Evolutionary conservation across 2,113 vertebrate species (phyloP).

Genomic region (Microcebus griseorufus): DNA sequence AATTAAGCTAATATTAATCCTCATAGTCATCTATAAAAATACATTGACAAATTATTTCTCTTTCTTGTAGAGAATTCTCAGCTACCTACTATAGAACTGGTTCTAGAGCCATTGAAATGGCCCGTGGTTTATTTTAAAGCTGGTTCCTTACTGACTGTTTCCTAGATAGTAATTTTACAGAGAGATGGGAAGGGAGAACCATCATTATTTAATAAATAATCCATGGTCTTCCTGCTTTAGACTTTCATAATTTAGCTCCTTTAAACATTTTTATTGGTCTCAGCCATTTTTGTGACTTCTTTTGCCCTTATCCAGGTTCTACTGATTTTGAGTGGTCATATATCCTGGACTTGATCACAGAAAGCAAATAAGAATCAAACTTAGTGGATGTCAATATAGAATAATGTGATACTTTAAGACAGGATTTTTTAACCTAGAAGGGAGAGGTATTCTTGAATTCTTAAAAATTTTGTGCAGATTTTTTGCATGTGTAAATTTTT

Average conservation of each 20-base stretch:
- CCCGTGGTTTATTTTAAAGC: neutral
- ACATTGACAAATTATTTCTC: neutral
- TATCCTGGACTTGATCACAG: neutral
- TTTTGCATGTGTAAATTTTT: constrained; percentile 6
- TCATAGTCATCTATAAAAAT: neutral
- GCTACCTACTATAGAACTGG: neutral
- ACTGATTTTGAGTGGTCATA: neutral
- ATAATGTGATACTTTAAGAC: neutral
- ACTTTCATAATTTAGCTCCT: neutral
- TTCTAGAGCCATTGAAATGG: neutral
- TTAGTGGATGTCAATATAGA: neutral
- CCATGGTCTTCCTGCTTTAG: neutral
- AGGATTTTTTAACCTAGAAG: constrained; percentile 1
- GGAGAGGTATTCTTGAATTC: neutral
- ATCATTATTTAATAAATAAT: neutral
- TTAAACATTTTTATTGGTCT: neutral
- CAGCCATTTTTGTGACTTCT: constrained; percentile 21
- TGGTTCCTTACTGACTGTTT: neutral
- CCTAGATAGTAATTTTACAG: neutral
- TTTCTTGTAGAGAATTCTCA: neutral
- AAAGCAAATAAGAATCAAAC: constrained; percentile 13
- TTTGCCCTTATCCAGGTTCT: neutral
- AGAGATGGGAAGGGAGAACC: neutral
- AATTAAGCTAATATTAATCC: neutral
- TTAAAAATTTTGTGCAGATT: constrained; percentile 15